Evolutionary conservation across 2,113 vertebrate genomes (phyloP), one percentile per base, ranked within the genome.

Genomic region (Leucosticte australis): DNA sequence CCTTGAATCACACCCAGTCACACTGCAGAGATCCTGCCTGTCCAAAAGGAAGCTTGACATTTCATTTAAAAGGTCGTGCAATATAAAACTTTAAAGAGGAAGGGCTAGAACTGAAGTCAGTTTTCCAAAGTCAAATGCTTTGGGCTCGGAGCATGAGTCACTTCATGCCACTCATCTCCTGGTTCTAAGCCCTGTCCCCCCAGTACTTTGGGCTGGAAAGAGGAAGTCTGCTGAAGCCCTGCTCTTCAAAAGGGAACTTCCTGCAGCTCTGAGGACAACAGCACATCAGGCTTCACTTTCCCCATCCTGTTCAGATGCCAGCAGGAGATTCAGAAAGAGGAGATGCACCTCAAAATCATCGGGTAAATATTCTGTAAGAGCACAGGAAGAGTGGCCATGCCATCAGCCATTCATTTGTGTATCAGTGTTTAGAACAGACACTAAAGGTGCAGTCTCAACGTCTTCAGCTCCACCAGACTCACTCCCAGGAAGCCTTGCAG

Each of bases 141-240:
- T 75, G 83, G 75, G 8, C 92, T 95, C 53, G 92, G 53, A 86
- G 88, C 33, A 55, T 95, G 95, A 97, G 74, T 97, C 95, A 97
- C 47, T 31, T 35, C 49, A 56, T 18, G 68, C 20, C 74, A 93
- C 79, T 86, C 73, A 63, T 57, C 59, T 87, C 90, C 80, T 77
- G 71, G 28, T 55, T 52, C 74, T 55, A 21, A 78, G 59, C 68
- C 74, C 84, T 30, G 39, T 37, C 14, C 57, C 78, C 71, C 31
- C n/a, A 19, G 55, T 22, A 15, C 30, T 62, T 41, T 16, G 57
- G 55, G 42, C 21, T 89, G 65, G 90, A 88, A 92, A 95, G 73
- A 86, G 92, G 95, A 94, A 95, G 71, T 70, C 67, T 94, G 41
- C 44, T 67, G 80, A 63, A 81, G 44, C 1, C 1, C 67, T 85